phyloP scores from a whole-genome alignment of 2,113 vertebrate species.

The Gallinago undulata region DNA sequence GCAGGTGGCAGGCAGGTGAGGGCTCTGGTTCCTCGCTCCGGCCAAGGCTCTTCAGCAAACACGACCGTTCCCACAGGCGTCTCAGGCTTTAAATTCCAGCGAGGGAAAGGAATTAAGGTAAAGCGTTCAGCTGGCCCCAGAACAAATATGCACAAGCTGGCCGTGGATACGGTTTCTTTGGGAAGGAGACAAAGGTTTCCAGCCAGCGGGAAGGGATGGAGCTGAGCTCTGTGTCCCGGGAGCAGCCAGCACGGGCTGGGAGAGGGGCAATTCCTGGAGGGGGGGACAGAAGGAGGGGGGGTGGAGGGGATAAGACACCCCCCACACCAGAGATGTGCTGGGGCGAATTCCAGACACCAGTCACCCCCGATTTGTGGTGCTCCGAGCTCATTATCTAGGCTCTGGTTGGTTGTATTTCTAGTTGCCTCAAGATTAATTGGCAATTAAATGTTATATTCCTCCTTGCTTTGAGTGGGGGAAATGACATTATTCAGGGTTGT shows the following conservation, averaged over 20 bases:
- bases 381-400: not conserved
- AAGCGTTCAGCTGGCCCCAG: not conserved
- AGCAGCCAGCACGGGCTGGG: not conserved
- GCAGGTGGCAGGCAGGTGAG: not conserved
- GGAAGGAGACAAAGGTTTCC: not conserved
- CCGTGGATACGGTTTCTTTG: rapidly evolving
- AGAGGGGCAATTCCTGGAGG: rapidly evolving
- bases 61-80: rapidly evolving
- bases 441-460: not conserved
- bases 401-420: not conserved
- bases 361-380: rapidly evolving
- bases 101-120: not conserved
- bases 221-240: not conserved
- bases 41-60: not conserved
- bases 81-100: not conserved
- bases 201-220: not conserved
- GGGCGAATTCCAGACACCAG: rapidly evolving
- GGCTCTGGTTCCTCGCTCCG: not conserved
- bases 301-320: not conserved
- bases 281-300: not conserved
- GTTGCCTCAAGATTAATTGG: not conserved
- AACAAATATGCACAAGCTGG: not conserved
- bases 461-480: not conserved
- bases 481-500: not conserved
- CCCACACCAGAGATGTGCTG: rapidly evolving